Percentiles rank a stretch among this genome's conserved stretches.
Evolutionary conservation across 1,140 invertebrate species (phyloP).

Genomic region (Meloidogyne chitwoodi): DNA sequence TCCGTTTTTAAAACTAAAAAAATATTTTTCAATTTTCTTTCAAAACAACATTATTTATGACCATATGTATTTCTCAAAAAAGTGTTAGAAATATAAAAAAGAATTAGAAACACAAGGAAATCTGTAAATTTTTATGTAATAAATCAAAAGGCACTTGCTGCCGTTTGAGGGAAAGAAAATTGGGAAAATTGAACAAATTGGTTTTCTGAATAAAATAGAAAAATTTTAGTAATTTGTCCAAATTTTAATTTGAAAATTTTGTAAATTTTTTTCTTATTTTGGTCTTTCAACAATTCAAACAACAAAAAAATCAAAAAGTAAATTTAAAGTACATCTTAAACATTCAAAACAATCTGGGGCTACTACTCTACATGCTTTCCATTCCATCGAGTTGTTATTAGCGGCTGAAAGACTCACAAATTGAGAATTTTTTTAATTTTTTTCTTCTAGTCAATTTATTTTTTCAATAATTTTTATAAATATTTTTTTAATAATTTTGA

Average conservation of each 20-base stretch:
- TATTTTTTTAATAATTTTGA: not conserved
- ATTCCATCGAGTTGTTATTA: not conserved
- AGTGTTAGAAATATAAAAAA: not conserved
- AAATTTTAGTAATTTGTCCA: too few relatives aligned
- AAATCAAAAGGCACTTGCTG: not conserved
- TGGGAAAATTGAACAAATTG: not conserved
- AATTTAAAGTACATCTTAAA: not conserved
- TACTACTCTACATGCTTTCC: not conserved
- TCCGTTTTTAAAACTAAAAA: not conserved
- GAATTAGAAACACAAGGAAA: not conserved
- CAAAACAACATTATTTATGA: not conserved
- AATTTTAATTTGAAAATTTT: not conserved
- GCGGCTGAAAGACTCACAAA: not conserved
- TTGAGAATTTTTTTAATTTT: not conserved
- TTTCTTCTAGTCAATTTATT: not conserved
- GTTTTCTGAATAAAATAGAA: too few relatives aligned
- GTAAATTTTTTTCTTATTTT: not conserved
- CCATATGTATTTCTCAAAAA: not conserved
- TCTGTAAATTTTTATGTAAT: not conserved
- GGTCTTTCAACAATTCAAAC: not conserved
- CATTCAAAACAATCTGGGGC: not conserved
- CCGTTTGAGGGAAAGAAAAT: not conserved
- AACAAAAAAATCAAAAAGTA: not conserved
- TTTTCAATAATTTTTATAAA: too few relatives aligned
- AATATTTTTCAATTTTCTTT: not conserved